Percentiles rank a stretch among this genome's conserved stretches.
These are phyloP conservation scores for Nesidiocoris tenuis DNA, from an alignment of 2,888 invertebrate species.

Conservation along the genomic window DNA sequence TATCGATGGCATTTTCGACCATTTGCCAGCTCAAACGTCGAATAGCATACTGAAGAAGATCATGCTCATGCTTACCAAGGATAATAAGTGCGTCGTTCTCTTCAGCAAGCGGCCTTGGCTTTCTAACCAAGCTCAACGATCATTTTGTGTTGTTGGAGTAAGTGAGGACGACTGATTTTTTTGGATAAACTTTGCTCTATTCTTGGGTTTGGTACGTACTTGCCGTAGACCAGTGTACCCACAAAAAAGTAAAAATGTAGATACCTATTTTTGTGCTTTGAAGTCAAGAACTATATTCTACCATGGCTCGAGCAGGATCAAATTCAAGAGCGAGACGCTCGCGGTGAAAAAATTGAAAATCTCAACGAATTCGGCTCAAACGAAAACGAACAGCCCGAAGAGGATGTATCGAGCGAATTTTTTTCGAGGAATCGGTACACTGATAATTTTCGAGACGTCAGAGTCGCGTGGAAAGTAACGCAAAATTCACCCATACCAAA, in stretches of 20 bases:
- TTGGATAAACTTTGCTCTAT: too few species aligned
- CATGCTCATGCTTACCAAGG: background rate
- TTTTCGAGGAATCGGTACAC: conserved; percentile 4
- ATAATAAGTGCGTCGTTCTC: conserved; percentile 10
- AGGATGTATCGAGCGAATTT: conserved; percentile 17
- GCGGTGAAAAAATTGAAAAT: conserved; percentile 16
- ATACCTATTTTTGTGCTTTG: too few species aligned
- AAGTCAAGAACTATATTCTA: too few species aligned
- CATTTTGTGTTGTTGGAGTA: conserved; percentile 7
- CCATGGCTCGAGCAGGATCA: too few species aligned
- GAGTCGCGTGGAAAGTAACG: conserved; percentile 32
- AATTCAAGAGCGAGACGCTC: conserved; percentile 10
- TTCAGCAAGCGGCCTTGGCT: conserved; percentile 36
- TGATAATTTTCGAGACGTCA: conserved; percentile 11
- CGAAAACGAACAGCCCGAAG: conserved; percentile 19
- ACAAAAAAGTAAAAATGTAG: too few species aligned
- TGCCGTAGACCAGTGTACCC: too few species aligned
- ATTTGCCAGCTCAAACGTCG: conserved; percentile 11
- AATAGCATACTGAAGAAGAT: conserved; percentile 12
- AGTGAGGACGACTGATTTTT: too few species aligned
- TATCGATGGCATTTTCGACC: conserved; percentile 27
- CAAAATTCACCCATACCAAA: conserved; percentile 8
- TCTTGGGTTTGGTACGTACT: too few species aligned
- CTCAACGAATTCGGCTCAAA: conserved; percentile 3
- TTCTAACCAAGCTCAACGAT: conserved; percentile 4